Base-by-base conservation (phyloP, 2,797 vertebrate species). In the Podarcis siculus region DNA sequence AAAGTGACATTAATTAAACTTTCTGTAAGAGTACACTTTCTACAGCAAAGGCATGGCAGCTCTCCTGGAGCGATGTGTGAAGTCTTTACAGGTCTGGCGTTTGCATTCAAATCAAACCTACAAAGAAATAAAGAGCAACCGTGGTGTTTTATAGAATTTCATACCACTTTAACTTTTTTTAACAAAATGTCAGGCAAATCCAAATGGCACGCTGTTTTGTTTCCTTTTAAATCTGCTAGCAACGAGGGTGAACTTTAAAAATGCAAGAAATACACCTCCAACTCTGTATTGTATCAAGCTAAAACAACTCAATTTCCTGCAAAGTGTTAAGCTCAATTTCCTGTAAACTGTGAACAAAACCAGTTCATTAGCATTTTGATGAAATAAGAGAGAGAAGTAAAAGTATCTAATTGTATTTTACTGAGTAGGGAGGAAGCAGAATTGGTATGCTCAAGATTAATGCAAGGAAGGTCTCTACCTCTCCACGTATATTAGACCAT, bases 331-430 rank as follows among this genome's bases (percentile, higher is more conserved):
- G 69, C 6, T 91, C 71, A 87, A 71, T 92, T 92, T 92, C 89
- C 42, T 86, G 78, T 87, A 66, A 83, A 83, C 87, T 86, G 9
- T 89, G 77, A 92, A 90, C 35, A 92, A 93, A 93, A 7, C 3
- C 61, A 85, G 39, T 67, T 93, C 23, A 92, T 94, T 92, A 90
- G 3, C 61, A 94, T 94, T 94, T 92, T 94, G 79, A 93, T 93
- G 69, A 94, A 93, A 94, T 92, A 87, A 93, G 73, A 58, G 90
- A 2, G n/a, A 91, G 86, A 91, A 1, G 3, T 92, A 61, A 85
- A 86, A 86, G 67, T 89, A 92, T 3, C 2, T 86, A 49, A 86
- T 87, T 5, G 0, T 83, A 77, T 88, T 91, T 8, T 86, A 89
- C 66, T 79, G 84, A 73, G 8, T 87, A 79, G 78, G 69, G 7